Evolutionary conservation across 2,113 vertebrate genomes (phyloP).

Genomic region (Otocyon megalotis): DNA sequence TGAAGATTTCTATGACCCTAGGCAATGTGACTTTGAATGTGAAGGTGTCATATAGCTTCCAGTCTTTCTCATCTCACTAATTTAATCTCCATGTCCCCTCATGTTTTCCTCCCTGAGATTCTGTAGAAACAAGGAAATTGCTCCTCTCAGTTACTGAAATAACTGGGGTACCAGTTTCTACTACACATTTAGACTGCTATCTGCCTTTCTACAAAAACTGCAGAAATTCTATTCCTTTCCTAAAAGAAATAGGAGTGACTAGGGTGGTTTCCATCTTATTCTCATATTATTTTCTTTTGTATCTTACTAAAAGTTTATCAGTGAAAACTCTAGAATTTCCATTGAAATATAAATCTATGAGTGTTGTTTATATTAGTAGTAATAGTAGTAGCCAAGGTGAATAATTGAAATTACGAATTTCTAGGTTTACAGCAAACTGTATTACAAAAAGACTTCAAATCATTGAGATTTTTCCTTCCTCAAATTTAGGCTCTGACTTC

Average conservation of each 20-base stretch:
- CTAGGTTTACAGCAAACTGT: background rate
- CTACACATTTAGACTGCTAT: background rate
- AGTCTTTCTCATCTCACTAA: background rate
- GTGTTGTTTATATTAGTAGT: background rate
- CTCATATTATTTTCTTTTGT: background rate
- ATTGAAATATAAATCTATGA: background rate
- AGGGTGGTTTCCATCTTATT: background rate
- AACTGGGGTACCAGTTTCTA: background rate
- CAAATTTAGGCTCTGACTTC: background rate
- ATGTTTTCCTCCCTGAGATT: background rate
- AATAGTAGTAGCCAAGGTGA: background rate
- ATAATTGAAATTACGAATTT: background rate
- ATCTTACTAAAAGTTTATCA: background rate
- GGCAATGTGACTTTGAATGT: background rate
- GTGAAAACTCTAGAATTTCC: background rate
- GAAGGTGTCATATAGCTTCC: background rate
- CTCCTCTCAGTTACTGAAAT: background rate
- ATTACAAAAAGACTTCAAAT: slow-evolving; percentile 25
- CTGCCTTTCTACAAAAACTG: background rate
- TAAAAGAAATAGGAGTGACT: background rate
- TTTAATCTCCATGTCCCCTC: background rate
- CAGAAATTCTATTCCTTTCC: background rate
- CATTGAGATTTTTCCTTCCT: background rate
- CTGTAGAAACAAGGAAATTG: background rate
- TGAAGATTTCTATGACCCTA: background rate